Conservation (phyloP, 2,888 invertebrate genomes). For the Sympetrum striolatum region DNA sequence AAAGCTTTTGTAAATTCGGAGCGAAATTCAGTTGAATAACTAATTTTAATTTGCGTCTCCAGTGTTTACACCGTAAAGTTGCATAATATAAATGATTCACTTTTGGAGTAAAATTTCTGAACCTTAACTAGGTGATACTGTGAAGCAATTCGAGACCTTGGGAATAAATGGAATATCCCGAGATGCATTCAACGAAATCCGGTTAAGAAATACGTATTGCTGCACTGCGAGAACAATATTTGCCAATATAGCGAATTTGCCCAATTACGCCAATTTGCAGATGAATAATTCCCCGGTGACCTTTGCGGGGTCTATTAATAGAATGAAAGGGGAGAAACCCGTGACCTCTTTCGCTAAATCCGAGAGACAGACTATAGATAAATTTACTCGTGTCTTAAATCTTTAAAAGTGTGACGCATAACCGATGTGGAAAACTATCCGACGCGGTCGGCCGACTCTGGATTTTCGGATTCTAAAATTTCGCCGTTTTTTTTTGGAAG, state of each 20-base stretch:
- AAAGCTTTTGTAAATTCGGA: too few relatives aligned
- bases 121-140: too few relatives aligned
- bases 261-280: not conserved
- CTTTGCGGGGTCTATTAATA: constrained; percentile 19
- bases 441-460: too few relatives aligned
- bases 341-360: not conserved
- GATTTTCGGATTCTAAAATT: not conserved
- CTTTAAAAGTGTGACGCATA: not conserved
- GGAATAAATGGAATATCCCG: not conserved
- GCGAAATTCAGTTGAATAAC: too few relatives aligned
- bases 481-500: too few relatives aligned
- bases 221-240: not conserved
- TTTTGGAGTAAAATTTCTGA: too few relatives aligned
- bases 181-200: not conserved
- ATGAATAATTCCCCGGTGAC: not conserved
- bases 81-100: too few relatives aligned
- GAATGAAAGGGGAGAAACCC: not conserved
- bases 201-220: not conserved
- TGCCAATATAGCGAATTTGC: not conserved
- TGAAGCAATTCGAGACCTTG: too few relatives aligned
- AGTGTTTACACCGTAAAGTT: too few relatives aligned
- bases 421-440: not conserved
- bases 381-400: not conserved
- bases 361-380: not conserved
- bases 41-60: too few relatives aligned